These are phyloP conservation scores for Forbesichthys papilliferus DNA, from an alignment of 2,113 vertebrate genomes.

Conservation along the genomic window DNA sequence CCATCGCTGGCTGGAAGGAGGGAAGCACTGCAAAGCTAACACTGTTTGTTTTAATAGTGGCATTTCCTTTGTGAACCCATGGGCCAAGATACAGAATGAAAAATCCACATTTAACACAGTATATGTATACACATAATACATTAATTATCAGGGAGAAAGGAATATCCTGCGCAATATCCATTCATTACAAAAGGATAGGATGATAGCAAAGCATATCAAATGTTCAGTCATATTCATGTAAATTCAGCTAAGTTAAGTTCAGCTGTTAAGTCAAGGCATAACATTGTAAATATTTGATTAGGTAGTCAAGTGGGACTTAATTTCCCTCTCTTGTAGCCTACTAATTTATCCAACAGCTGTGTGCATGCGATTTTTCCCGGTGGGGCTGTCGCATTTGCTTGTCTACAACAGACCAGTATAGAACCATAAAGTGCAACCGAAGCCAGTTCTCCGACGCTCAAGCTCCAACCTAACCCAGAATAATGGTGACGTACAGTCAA, in stretches of 20 bases:
- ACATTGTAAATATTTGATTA: conserved; percentile 21
- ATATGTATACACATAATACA: too few species aligned
- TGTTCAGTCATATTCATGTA: conserved; percentile 2
- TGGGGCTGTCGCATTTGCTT: conserved; percentile 13
- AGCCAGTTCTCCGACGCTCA: neutral
- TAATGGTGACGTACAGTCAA: neutral
- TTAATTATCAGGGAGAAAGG: neutral
- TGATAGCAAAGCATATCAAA: conserved; percentile 7
- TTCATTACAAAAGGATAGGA: neutral
- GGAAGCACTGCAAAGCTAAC: neutral
- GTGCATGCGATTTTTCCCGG: conserved; percentile 4
- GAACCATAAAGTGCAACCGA: conserved; percentile 12
- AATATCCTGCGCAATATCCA: neutral
- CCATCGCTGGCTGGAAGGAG: neutral
- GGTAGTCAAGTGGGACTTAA: neutral
- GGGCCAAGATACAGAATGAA: neutral
- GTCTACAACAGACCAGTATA: neutral
- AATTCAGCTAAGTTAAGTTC: conserved; percentile 13
- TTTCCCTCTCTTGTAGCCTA: conserved; percentile 5
- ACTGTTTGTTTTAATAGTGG: neutral
- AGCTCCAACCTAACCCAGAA: too few species aligned
- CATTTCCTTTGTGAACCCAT: neutral
- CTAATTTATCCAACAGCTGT: conserved; percentile 11
- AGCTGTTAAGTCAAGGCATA: conserved; percentile 15
- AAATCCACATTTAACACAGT: neutral